Conservation (phyloP, 2,113 vertebrate genomes). For the Sciurus niger region DNA sequence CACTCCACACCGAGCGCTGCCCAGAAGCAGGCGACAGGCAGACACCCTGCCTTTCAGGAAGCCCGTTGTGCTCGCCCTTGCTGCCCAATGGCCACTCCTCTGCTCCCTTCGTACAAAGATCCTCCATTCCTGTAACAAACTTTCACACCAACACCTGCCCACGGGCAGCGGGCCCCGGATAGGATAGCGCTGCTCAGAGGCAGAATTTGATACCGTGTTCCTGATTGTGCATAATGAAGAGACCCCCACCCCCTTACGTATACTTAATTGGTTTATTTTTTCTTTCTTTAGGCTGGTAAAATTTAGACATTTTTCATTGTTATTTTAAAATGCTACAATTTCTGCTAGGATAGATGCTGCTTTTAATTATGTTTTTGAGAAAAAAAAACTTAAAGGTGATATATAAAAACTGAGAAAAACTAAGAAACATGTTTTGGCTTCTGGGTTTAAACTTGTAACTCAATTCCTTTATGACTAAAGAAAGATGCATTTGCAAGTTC, state of each 20-base stretch:
- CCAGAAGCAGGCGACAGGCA: not conserved
- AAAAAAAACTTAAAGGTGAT: conserved; percentile 52
- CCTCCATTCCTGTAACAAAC: conserved; percentile 46
- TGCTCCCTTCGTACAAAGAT: conserved; percentile 40
- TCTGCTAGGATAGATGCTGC: conserved; percentile 75
- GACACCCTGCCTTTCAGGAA: not conserved
- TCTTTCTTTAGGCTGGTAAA: conserved; percentile 69
- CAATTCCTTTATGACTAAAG: conserved; percentile 74
- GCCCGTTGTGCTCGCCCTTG: not conserved
- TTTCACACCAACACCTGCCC: conserved; percentile 46
- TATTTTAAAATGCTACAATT: conserved; percentile 70
- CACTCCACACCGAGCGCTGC: conserved; percentile 60
- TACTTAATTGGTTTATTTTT: conserved; percentile 45
- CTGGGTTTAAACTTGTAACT: conserved; percentile 74
- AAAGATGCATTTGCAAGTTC: conserved; percentile 77
- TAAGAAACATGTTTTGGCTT: conserved; percentile 64
- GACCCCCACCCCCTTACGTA: not conserved
- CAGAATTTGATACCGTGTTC: conserved; percentile 23
- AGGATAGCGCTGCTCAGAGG: not conserved
- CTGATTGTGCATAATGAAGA: not conserved
- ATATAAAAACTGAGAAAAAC: conserved; percentile 79
- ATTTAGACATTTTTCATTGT: conserved; percentile 67
- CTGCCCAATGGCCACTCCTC: not conserved
- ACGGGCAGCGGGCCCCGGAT: not conserved
- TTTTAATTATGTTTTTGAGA: conserved; percentile 59